Evolutionary conservation across 1,140 invertebrate genomes (phyloP).

Genomic region (Heliothis virescens): DNA sequence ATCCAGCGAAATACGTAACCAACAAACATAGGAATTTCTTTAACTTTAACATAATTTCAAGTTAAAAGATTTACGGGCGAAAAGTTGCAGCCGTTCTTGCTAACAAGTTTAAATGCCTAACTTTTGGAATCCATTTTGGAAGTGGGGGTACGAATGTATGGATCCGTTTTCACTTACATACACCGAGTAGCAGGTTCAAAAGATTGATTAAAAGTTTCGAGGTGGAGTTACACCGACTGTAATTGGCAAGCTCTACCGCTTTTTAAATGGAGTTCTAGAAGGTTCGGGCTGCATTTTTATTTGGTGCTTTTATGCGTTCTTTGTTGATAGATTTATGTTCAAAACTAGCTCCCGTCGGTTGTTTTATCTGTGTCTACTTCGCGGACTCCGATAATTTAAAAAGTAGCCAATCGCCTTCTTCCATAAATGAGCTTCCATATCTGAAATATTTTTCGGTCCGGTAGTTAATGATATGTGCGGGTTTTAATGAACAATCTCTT

Average conservation of each 20-base stretch:
- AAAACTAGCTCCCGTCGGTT: no score
- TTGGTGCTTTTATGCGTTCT: background rate
- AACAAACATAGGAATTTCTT: slow-evolving; percentile 42
- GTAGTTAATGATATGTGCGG: no score
- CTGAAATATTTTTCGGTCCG: no score
- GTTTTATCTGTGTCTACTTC: no score
- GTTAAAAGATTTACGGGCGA: slow-evolving; percentile 44
- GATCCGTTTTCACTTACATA: slow-evolving; percentile 57
- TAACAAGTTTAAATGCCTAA: slow-evolving; percentile 62
- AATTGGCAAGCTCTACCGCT: slow-evolving; percentile 2
- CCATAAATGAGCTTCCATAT: no score
- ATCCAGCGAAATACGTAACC: slow-evolving; percentile 33
- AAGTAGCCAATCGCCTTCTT: no score
- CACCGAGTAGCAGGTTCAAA: slow-evolving; percentile 12
- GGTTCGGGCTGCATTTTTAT: background rate
- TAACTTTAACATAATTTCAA: slow-evolving; percentile 41
- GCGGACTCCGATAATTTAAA: no score
- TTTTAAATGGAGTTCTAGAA: slow-evolving; percentile 16
- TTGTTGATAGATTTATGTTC: background rate
- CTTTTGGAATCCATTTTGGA: slow-evolving; percentile 56
- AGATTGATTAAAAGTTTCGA: slow-evolving; percentile 49
- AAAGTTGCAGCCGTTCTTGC: slow-evolving; percentile 47
- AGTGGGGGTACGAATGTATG: slow-evolving; percentile 40
- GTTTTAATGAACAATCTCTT: no score
- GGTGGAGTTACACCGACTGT: slow-evolving; percentile 8